Evolutionary conservation across 2,113 vertebrate genomes (phyloP).

Genomic region (Gopherus evgoodei): DNA sequence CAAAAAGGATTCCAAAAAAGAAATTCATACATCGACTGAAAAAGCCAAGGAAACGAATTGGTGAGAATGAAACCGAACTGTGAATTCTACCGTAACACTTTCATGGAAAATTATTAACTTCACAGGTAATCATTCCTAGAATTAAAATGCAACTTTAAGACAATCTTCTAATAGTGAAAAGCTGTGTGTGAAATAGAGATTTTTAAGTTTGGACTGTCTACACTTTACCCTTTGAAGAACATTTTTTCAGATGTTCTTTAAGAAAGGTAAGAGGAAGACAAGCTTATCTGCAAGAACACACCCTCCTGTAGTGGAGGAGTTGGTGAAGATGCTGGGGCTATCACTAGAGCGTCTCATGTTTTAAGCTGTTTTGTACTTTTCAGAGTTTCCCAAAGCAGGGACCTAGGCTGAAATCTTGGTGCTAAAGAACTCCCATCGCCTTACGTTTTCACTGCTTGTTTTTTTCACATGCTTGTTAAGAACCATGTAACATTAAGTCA

Average conservation of each 20-base stretch:
- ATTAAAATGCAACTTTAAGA: not conserved
- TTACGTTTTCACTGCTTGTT: not conserved
- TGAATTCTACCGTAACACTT: not conserved
- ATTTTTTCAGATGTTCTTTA: not conserved
- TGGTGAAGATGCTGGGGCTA: not conserved
- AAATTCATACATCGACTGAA: fast-evolving
- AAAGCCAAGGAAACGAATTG: too few relatives aligned
- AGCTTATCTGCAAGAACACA: not conserved
- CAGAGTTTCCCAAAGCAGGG: not conserved
- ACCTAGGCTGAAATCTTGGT: not conserved
- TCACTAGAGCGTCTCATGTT: not conserved
- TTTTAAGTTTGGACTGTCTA: not conserved
- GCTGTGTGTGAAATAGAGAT: not conserved
- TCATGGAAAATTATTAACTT: not conserved
- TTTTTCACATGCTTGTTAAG: not conserved
- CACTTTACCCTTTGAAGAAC: not conserved
- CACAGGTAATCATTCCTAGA: not conserved
- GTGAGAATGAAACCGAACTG: not conserved
- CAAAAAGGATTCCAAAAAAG: not conserved
- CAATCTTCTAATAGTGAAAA: not conserved
- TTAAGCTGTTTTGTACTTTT: not conserved
- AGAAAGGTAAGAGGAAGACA: not conserved
- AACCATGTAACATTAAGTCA: not conserved
- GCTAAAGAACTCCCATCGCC: not conserved
- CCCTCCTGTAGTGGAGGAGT: not conserved